Conservation (phyloP, 2,113 vertebrate genomes). For the Rhipidura dahli region DNA sequence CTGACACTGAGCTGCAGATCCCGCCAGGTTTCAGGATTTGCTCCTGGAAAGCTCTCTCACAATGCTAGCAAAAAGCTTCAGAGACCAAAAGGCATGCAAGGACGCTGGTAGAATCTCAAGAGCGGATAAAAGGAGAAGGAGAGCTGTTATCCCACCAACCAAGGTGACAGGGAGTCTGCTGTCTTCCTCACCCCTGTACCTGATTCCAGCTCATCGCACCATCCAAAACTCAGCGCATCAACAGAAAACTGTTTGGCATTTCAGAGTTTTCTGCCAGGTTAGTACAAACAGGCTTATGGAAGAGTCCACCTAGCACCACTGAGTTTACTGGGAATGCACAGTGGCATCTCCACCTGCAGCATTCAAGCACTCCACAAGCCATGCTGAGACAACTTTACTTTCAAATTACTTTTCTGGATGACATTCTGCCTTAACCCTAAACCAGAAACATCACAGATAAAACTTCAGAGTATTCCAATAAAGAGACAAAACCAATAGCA, state of each 20-base stretch:
- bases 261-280: not conserved
- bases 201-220: fast-evolving
- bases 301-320: not conserved
- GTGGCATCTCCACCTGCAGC: not conserved
- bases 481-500: not conserved
- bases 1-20: not conserved
- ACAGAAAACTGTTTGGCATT: not conserved
- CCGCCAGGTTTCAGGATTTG: not conserved
- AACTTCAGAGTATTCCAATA: not conserved
- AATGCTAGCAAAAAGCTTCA: not conserved
- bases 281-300: not conserved
- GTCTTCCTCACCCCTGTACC: not conserved
- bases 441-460: not conserved
- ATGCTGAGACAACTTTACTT: not conserved
- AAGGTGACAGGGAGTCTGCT: fast-evolving
- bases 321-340: not conserved
- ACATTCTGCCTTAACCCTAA: not conserved
- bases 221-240: not conserved
- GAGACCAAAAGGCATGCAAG: not conserved
- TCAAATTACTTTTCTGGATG: not conserved
- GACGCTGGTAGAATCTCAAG: not conserved
- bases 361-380: not conserved
- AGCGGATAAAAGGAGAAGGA: not conserved
- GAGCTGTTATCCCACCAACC: fast-evolving
- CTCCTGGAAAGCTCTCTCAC: not conserved